Percentiles rank a stretch among this genome's conserved stretches.
These are phyloP conservation scores for Ormyrus pomaceus DNA, from an alignment of 2,888 invertebrate species.

Conservation along the genomic window DNA sequence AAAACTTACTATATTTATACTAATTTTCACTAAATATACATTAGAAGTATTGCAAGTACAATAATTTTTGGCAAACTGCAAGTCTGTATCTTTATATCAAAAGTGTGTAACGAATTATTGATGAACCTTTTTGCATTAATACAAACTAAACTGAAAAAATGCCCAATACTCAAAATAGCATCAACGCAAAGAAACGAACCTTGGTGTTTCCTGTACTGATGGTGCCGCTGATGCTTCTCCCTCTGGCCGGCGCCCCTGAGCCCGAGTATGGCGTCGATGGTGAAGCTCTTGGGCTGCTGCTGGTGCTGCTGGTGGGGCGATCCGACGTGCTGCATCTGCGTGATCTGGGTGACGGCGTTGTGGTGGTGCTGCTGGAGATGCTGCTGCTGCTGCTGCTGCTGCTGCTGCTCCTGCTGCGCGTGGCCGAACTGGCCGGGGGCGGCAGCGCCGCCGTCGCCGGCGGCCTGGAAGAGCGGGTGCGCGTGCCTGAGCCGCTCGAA, in stretches of 20 bases:
- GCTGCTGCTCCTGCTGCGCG: slow-evolving; percentile 54
- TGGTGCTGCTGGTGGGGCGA: slow-evolving; percentile 64
- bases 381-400: slow-evolving; percentile 58
- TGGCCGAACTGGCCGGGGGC: slow-evolving; percentile 39
- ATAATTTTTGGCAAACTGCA: too few species aligned
- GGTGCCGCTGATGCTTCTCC: slow-evolving; percentile 69
- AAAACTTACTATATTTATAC: too few species aligned
- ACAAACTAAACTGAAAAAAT: too few species aligned
- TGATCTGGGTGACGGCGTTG: slow-evolving; percentile 60
- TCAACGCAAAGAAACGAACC: slow-evolving; percentile 57
- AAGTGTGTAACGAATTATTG: too few species aligned
- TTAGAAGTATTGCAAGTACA: too few species aligned
- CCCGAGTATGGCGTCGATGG: slow-evolving; percentile 92
- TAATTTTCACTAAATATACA: too few species aligned
- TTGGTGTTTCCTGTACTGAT: slow-evolving; percentile 70
- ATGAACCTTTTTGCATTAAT: too few species aligned
- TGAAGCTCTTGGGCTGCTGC: slow-evolving; percentile 84
- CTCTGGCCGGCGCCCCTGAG: slow-evolving; percentile 77
- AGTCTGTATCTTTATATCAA: too few species aligned
- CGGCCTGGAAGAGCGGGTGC: slow-evolving; percentile 45
- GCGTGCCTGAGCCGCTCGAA: slow-evolving; percentile 69
- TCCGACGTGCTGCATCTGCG: slow-evolving; percentile 66
- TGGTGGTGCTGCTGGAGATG: slow-evolving; percentile 54
- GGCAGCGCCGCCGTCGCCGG: slow-evolving; percentile 57
- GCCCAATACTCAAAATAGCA: too few species aligned